phyloP scores from a whole-genome alignment of 2,113 vertebrate species.

The Eclectus roratus region DNA sequence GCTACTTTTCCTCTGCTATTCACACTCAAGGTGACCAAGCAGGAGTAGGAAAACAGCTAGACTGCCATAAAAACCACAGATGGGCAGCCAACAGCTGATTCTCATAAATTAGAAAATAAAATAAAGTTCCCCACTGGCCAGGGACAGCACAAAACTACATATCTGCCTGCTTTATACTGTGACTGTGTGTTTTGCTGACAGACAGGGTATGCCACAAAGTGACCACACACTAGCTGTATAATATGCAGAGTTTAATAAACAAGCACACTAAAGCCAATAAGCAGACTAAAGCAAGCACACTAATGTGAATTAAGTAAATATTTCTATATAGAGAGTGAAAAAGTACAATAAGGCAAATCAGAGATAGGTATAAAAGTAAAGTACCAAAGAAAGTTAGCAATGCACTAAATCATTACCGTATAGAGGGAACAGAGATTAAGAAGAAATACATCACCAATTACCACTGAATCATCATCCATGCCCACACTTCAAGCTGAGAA shows the following conservation, averaged over 20 bases:
- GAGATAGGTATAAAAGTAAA: too few relatives aligned
- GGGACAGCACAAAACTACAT: not conserved
- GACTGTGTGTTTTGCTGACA: not conserved
- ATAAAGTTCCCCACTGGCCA: not conserved
- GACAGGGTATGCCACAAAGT: not conserved
- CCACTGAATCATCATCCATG: not conserved
- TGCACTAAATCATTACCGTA: not conserved
- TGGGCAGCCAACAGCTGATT: not conserved
- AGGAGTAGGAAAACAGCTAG: not conserved
- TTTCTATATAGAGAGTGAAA: too few relatives aligned
- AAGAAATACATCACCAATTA: not conserved
- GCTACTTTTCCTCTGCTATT: not conserved
- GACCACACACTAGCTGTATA: too few relatives aligned
- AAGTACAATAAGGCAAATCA: too few relatives aligned
- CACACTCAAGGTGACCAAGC: not conserved
- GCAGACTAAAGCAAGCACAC: too few relatives aligned
- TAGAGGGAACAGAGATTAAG: not conserved
- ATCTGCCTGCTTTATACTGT: not conserved
- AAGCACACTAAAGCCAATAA: too few relatives aligned
- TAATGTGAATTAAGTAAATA: too few relatives aligned
- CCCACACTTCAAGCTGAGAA: not conserved
- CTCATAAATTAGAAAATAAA: not conserved
- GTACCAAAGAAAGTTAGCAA: too few relatives aligned
- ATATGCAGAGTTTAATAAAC: too few relatives aligned
- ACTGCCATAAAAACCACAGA: not conserved